Evolutionary conservation across 2,888 invertebrate species (phyloP), one percentile per base, ranked within the genome.

Genomic region (Zele albiditarsus): DNA sequence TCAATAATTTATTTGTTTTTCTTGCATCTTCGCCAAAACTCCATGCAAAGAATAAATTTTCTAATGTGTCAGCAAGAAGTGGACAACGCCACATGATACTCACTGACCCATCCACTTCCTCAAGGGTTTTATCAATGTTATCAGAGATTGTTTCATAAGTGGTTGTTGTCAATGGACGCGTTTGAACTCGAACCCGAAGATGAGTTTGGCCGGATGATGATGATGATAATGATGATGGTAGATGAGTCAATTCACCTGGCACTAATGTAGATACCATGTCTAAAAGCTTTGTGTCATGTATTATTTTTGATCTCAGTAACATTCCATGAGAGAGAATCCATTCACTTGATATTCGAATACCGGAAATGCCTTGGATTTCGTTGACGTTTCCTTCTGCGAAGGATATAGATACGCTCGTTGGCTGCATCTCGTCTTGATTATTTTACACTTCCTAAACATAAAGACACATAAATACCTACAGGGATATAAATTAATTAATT

Each of bases 321-420:
- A 91, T 91, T 3, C 92, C 92, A 79, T 92, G 92, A 0, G 91
- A 91, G 5, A 92, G 86, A 38, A 92, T 90, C 91, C 91, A 91
- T 25, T 91, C 87, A n/a, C 90, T 85, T 66, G 90, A 89, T 85
- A 92, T 91, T 76, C 89, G 89, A 79, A 92, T 90, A 23, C 92
- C 92, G 3, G 92, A 92, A 0, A 91, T 90, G 1, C 91, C 90
- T 3, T 90, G 90, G 0, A 90, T 57, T n/a, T 79, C 79, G 27
- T 46, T 25, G 2, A 33, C 73, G 49, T 58, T 53, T 57, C 28
- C 62, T 62, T 73, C 75, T 27, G 71, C 12, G 67, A 73, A 75
- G 57, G 74, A 73, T 69, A 80, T 73, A 10, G 79, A 76, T 10
- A 79, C 79, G 62, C 78, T 79, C 57, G 62, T 75, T 27, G 71